Base-by-base conservation (phyloP, 2,113 vertebrate species). In the Anseranas semipalmata region DNA sequence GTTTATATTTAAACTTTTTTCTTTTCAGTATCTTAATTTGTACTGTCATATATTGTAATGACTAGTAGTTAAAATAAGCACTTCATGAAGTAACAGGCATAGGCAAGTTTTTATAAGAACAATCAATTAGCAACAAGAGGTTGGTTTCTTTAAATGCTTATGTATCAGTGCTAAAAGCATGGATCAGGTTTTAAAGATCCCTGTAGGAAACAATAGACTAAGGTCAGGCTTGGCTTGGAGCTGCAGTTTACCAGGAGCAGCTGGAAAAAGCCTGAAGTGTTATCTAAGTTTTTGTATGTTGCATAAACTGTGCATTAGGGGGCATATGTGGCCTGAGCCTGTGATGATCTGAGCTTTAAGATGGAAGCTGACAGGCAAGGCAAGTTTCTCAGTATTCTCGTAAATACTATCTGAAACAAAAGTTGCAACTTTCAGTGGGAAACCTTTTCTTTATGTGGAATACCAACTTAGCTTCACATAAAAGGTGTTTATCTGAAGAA, bases 401-500 rank as follows among this genome's bases (percentile, higher is more conserved):
- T 21, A 70, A 86, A 48, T 62, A 20, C 9, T 10, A 2, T 39
- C 25, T 66, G 41, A 81, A 91, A 19, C 32, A 43, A 2, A 53
- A 74, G 30, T 20, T 39, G 5, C 16, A 48, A 6, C 6, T 63
- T 63, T 89, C 18, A 16, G 7, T 55, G 33, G 20, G 27, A 81
- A 62, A 15, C 6, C 3, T 75, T 53, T 86, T 67, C 18, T 80
- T 80, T 6, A 1, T 1, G 1, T 85, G 52, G 53, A 72, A 71
- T 79, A 33, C 52, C 60, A 1, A 1, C 25, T 81, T 16, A 12
- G 0, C 15, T 77, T 70, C 8, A 0, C 6, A 4, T 63, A 33
- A 58, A 73, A 52, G 19, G 5, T 30, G 7, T 41, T 4, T 63
- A 3, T 72, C 11, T 76, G 78, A 15, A 67, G 30, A 60, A 18